Base-by-base conservation (phyloP, 2,797 vertebrate genomes). In the Syncerus caffer region DNA sequence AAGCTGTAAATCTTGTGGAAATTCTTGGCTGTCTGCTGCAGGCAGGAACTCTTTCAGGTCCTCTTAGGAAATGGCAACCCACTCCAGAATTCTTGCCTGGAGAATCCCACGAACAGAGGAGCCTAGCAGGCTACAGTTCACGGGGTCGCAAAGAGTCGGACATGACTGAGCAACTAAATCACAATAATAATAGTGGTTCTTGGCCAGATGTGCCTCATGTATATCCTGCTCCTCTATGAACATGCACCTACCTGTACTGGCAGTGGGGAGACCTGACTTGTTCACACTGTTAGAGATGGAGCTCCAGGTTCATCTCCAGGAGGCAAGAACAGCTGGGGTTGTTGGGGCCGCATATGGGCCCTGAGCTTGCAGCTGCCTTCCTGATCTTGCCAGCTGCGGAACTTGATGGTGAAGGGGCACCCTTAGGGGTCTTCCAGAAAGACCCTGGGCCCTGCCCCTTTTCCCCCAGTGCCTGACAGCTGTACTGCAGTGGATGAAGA, bases 201-300 rank as follows among this genome's bases (percentile, higher is more conserved):
- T 99, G 98, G 99, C 99, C 98, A 99, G 98, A 97, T 99, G 99
- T 0, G 99, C 99, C 98, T 99, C 99, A 0, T 99, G 99, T 0
- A 99, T 99, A 98, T 99, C 99, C 98, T 99, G 99, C 98, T 99
- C 99, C 38, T 99, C 99, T 6, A 99, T 99, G 98, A 99, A 99
- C 0, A 99, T 99, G 53, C 99, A 38, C 34, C 19, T 38, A 99
- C 99, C 99, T 74, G 0, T 99, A 99, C 98, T 99, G 99, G 97
- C 99, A 99, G 98, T 99, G 99, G 82, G 99, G 99, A 98, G 99
- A 99, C 98, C 99, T 99, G 98, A 99, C 99, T 99, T 99, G 99
- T 98, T 99, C 99, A 4, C 99, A 99, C 96, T 99, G 99, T 97
- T 99, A 99, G 84, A 99, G 99, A 98, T 99, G 99, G 76, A 99